Percentiles rank a stretch among this genome's conserved stretches.
phyloP scores from a whole-genome alignment of 2,888 invertebrate genomes.

The Agrotis puta region DNA sequence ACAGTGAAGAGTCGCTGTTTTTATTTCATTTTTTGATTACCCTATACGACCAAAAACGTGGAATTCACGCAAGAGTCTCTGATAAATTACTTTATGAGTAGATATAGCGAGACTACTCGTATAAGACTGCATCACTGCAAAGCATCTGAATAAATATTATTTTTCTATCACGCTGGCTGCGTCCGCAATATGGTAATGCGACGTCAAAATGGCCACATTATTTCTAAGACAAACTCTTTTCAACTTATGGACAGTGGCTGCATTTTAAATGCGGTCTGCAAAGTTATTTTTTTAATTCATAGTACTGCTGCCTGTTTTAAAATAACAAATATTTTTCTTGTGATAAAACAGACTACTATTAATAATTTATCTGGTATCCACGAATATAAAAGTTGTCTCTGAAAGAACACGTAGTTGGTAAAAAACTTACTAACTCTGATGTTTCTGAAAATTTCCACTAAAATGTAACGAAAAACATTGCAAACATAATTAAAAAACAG shows the following conservation, averaged over 20 bases:
- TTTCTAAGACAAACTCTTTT: slow-evolving; percentile 44
- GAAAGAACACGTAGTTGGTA: no score
- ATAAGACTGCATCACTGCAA: not conserved
- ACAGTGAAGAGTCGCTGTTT: no score
- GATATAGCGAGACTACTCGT: not conserved
- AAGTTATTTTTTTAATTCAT: slow-evolving; percentile 34
- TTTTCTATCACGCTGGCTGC: slow-evolving; percentile 17
- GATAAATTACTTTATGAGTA: not conserved
- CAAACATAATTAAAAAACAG: slow-evolving; percentile 24
- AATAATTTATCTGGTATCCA: not conserved
- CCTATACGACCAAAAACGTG: no score
- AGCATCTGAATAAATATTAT: slow-evolving; percentile 30
- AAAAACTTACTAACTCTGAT: not conserved
- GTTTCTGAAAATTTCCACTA: not conserved
- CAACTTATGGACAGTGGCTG: slow-evolving; percentile 29
- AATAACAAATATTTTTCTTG: not conserved
- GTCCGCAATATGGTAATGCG: slow-evolving; percentile 35
- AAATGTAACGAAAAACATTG: slow-evolving; percentile 6
- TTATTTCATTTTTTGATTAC: no score
- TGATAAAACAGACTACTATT: not conserved
- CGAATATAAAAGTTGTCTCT: no score
- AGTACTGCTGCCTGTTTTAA: not conserved
- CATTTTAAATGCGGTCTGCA: slow-evolving; percentile 30
- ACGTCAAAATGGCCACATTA: slow-evolving; percentile 38
- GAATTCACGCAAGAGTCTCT: not conserved